Percentiles rank a stretch among this genome's conserved stretches.
phyloP scores from a whole-genome alignment of 2,797 vertebrate genomes.

The Onychomys torridus region DNA sequence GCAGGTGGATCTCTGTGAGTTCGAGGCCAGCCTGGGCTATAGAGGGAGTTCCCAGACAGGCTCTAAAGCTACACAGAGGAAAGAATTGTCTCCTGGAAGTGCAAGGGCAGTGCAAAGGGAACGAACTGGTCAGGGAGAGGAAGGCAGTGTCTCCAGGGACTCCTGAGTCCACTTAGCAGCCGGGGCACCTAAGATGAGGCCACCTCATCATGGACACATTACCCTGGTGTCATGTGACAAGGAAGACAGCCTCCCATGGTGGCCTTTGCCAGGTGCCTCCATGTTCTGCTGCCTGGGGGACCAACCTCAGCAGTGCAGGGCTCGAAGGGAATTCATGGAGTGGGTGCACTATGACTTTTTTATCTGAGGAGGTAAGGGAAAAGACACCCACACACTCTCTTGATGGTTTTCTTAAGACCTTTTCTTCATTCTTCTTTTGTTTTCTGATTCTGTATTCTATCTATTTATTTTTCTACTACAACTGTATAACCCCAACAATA shows the following conservation, averaged over 20 bases:
- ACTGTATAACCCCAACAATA: not conserved
- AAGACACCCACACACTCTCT: not conserved
- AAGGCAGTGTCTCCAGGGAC: not conserved
- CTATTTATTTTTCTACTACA: not conserved
- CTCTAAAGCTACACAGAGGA: too few species aligned
- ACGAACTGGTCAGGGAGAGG: not conserved
- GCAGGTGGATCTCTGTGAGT: too few species aligned
- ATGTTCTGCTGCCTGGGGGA: not conserved
- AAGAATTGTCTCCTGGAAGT: not conserved
- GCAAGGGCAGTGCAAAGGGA: not conserved
- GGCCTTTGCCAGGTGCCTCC: not conserved
- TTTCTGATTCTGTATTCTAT: not conserved
- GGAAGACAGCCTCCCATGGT: not conserved
- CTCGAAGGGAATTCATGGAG: not conserved
- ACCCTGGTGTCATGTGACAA: not conserved
- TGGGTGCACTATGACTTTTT: not conserved
- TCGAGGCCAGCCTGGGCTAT: too few species aligned
- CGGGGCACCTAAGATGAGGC: not conserved
- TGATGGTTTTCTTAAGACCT: not conserved
- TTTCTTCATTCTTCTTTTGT: not conserved
- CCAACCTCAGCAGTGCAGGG: not conserved
- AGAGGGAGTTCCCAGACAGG: too few species aligned
- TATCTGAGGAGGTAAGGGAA: not conserved
- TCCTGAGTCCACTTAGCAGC: not conserved
- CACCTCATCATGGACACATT: not conserved